Base-by-base conservation (phyloP, 1,140 invertebrate species). In the Cherax destructor region DNA sequence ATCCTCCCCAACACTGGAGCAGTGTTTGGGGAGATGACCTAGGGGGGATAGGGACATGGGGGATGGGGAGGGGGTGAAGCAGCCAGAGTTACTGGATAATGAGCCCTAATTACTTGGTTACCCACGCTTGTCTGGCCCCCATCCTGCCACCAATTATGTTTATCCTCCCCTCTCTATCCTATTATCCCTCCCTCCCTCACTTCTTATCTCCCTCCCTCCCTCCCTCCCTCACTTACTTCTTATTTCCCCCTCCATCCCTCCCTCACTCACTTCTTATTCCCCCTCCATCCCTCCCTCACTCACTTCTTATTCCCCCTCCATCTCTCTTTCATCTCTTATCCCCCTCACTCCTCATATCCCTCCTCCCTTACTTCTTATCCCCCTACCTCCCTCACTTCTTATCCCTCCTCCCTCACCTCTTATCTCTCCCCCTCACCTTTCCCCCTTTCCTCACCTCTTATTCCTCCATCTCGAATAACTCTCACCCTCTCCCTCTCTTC, bases 41-140 rank as follows among this genome's bases (percentile, higher is more conserved):
- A 3, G 52, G 11, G 52, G 11, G 52, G 56, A 7, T 65, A 16
- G 61, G 61, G 13, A 16, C 9, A 5, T 65, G 61, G 10, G 47
- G 18, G 24, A 47, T 0, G 18, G 65, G 59, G 24, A 49, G 59
- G 47, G 49, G 30, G 21, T 21, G 83, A 16, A 16, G 69, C 10
- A 24, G 61, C 72, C 11, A 59, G 30, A 41, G 65, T 87, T 79
- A 87, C 74, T 74, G 72, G 85, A 61, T 87, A 87, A 87, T 87
- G 74, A 87, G 76, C 52, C 52, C 85, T 87, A 87, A 87, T 87
- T 87, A 87, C 85, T 78, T 52, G 50, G 74, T 87, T 87, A 87
- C 85, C 74, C 76, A 49, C 85, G 74, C 76, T 52, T 78, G 85
- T 79, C 76, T 87, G 69, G 84, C 74, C 72, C 72, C 52, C 84